A percentile compares a stretch with the other conserved stretches of the same genome.
Conservation (phyloP, 2,888 invertebrate species). For the Philereme transversata region DNA sequence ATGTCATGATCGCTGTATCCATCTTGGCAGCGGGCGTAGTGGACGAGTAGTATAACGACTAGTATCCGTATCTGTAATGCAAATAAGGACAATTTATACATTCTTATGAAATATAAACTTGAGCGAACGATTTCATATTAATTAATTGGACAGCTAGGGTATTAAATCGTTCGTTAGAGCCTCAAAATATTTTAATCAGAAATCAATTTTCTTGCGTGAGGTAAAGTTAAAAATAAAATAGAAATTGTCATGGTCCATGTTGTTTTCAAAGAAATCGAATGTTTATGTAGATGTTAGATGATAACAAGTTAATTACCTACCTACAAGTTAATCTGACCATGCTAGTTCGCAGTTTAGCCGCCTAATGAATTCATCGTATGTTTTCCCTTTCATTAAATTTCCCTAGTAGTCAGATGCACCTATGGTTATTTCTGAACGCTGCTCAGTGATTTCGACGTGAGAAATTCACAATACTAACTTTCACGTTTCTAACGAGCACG, state of each 20-base stretch:
- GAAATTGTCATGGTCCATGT: slow-evolving; percentile 1
- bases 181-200: slow-evolving; percentile 6
- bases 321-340: slow-evolving; percentile 5
- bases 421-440: slow-evolving; percentile 16
- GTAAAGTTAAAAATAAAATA: slow-evolving; percentile 5
- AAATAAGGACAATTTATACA: slow-evolving; percentile 21
- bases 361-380: slow-evolving; percentile 11
- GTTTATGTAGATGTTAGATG: slow-evolving; percentile 5
- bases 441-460: slow-evolving; percentile 19
- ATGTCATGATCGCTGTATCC: slow-evolving; percentile 68
- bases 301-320: slow-evolving; percentile 4
- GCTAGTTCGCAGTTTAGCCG: slow-evolving; percentile 22
- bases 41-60: slow-evolving; percentile 65
- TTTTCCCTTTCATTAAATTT: slow-evolving; percentile 29
- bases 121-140: slow-evolving; percentile 13
- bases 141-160: slow-evolving; percentile 10
- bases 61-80: slow-evolving; percentile 78
- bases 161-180: neutral
- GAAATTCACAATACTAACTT: slow-evolving; percentile 28
- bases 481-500: slow-evolving; percentile 29
- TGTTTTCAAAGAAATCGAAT: slow-evolving; percentile 4
- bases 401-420: slow-evolving; percentile 8
- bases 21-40: slow-evolving; percentile 67
- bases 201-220: neutral
- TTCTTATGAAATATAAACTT: slow-evolving; percentile 35